Conservation (phyloP, 2,888 invertebrate species). For the Rotaria magnacalcarata region DNA sequence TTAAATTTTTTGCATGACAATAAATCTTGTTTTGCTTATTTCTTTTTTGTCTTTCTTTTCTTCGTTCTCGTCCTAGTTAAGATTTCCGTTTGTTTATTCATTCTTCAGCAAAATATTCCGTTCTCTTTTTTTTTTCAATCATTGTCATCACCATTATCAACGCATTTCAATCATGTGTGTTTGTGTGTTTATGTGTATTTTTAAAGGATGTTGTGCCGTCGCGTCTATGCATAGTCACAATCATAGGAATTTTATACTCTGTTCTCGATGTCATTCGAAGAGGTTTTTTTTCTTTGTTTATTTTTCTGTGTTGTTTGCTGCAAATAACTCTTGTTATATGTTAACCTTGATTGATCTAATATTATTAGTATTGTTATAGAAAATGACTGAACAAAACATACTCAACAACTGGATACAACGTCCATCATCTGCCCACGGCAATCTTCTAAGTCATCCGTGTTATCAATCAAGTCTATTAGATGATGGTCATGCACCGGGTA, state of each 20-base stretch:
- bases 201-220: no score
- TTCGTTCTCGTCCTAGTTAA: not conserved
- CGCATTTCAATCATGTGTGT: not conserved
- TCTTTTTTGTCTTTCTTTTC: not conserved
- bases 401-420: not conserved
- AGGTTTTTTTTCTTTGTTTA: not conserved
- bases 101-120: not conserved
- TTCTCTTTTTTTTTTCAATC: not conserved
- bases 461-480: constrained; percentile 53
- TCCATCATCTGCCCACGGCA: constrained; percentile 51
- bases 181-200: not conserved
- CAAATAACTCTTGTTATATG: no score
- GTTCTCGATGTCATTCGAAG: not conserved
- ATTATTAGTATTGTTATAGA: not conserved
- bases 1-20: not conserved
- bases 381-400: not conserved
- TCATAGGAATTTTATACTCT: no score
- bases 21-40: not conserved
- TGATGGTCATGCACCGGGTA: constrained; percentile 51
- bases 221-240: no score
- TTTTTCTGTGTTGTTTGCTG: no score
- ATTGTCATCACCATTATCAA: not conserved
- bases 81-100: not conserved
- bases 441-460: constrained; percentile 54
- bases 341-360: no score